Base-by-base conservation (phyloP, 2,797 vertebrate species). In the Parauchenoglanis ngamensis region DNA sequence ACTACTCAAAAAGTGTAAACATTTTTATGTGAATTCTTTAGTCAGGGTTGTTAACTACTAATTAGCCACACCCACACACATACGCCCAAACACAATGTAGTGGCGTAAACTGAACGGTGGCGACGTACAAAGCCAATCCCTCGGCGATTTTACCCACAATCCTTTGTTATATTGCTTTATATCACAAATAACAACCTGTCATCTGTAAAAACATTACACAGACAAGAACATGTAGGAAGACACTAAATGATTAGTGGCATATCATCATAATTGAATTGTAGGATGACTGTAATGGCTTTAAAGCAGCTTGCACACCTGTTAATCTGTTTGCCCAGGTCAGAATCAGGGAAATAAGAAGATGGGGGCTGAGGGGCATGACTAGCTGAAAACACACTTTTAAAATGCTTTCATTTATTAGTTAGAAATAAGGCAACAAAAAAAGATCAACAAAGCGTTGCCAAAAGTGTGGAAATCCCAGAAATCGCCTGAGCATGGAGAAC, bases 121-220 rank as follows among this genome's bases (percentile, higher is more conserved):
- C 49, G 52, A 83, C 68, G 73, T 40, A 86, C 78, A 80, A 86
- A 70, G 85, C 75, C 0, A 56, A 67, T 63, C 31, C 90, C 82
- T 25, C 84, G 89, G 63, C 85, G 57, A 19, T 79, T 85, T 92
- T 89, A 86, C 75, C 52, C 67, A 85, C 87, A 92, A 92, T 93
- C 89, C 87, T 89, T 86, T 89, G 89, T 77, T 90, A 85, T 87
- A 31, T 54, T 75, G 80, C 84, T 72, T 85, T 68, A 82, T 5
- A 72, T 52, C 65, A 70, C 46, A 70, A 68, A 83, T 12, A 83
- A 52, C 1, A 35, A 56, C 46, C n/a, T 2, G 52, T 28, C 25
- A 57, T 11, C 44, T 67, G 52, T 80, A 0, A 56, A 86, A 80
- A 68, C 67, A 72, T n/a, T 72, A 59, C 8, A 63, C n/a, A 31